A percentile compares a stretch with the other conserved stretches of the same genome.
Evolutionary conservation across 2,797 vertebrate species (phyloP).

Genomic region (Pteronotus mesoamericanus): DNA sequence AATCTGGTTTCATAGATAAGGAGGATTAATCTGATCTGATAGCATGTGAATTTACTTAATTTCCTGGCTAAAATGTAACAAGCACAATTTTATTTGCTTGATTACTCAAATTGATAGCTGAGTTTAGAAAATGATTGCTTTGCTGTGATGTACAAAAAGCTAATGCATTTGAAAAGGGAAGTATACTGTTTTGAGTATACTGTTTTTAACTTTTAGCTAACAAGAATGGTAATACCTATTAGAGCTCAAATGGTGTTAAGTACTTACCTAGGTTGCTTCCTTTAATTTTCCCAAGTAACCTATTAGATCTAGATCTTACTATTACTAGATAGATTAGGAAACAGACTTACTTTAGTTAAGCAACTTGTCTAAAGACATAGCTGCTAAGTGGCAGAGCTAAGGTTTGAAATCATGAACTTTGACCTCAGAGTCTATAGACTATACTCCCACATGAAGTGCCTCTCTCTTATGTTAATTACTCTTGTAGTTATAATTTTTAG

Average conservation of each 20-base stretch:
- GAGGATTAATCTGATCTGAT: neutral
- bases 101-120: neutral
- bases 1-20: neutral
- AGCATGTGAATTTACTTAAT: neutral
- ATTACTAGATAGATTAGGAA: neutral
- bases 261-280: neutral
- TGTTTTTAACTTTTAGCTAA: neutral
- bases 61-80: neutral
- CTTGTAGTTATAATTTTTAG: neutral
- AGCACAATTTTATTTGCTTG: neutral
- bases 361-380: neutral
- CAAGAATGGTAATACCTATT: neutral
- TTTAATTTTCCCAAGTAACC: conserved; percentile 12
- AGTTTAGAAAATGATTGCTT: conserved; percentile 24
- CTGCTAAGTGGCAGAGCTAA: neutral
- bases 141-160: neutral
- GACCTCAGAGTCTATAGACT: neutral
- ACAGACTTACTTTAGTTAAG: neutral
- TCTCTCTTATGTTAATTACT: neutral
- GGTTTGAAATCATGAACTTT: neutral
- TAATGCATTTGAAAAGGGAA: neutral
- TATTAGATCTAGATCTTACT: neutral
- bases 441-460: neutral
- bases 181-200: neutral
- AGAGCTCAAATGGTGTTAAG: neutral